These are phyloP conservation scores for Lasius fuliginosus DNA, from an alignment of 2,888 invertebrate genomes.

Conservation along the genomic window DNA sequence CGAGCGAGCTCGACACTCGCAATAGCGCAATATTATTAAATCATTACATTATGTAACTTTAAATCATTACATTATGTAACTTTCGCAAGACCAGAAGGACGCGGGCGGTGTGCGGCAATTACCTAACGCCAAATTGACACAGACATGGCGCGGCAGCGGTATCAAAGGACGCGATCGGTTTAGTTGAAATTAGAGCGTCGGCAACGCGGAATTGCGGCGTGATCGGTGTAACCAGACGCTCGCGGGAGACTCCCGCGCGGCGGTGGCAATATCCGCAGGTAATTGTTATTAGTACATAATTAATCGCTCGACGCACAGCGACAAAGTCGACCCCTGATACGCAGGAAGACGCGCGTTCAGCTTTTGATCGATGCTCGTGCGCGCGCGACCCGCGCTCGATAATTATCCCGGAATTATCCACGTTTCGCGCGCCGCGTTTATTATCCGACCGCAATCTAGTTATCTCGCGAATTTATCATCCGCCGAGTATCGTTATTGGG, in stretches of 20 bases:
- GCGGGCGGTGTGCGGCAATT: conserved; percentile 18
- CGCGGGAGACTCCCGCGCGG: neutral
- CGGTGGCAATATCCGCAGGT: conserved; percentile 27
- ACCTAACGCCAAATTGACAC: conserved; percentile 45
- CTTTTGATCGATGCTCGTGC: conserved; percentile 63
- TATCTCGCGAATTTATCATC: conserved; percentile 75
- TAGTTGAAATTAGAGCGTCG: conserved; percentile 44
- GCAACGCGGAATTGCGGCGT: conserved; percentile 36
- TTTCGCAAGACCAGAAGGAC: conserved; percentile 35
- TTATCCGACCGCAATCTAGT: conserved; percentile 70
- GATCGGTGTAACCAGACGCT: conserved; percentile 36
- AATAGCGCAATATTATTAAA: conserved; percentile 36
- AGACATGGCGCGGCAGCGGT: conserved; percentile 6
- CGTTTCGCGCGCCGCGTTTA: conserved; percentile 64
- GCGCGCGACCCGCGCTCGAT: conserved; percentile 19
- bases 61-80: conserved; percentile 45
- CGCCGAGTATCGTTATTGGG: conserved; percentile 58
- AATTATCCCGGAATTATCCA: conserved; percentile 63
- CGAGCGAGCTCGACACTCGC: neutral
- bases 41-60: conserved; percentile 41
- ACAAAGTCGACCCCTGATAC: conserved; percentile 4
- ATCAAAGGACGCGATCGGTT: conserved; percentile 51
- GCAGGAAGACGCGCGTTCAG: conserved; percentile 32
- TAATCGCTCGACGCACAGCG: conserved; percentile 54
- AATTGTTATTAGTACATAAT: conserved; percentile 64